phyloP scores from a whole-genome alignment of 2,113 vertebrate species.

The Sterna hirundo region DNA sequence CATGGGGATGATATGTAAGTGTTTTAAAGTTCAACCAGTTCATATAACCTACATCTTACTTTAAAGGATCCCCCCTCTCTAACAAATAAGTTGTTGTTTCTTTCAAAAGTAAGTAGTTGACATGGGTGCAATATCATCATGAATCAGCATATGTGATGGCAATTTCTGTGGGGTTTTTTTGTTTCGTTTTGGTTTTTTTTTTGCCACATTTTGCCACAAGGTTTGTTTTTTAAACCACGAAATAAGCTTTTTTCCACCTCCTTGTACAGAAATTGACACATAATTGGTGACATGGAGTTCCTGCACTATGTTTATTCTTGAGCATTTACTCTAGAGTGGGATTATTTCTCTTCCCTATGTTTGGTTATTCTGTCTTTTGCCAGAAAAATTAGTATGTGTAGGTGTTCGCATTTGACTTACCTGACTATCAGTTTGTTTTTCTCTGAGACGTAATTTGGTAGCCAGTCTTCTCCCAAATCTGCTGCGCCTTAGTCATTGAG shows the following conservation, averaged over 20 bases:
- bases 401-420: neutral
- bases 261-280: neutral
- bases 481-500: neutral
- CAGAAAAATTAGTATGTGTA: neutral
- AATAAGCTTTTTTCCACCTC: neutral
- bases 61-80: neutral
- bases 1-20: slow-evolving; percentile 87
- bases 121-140: neutral
- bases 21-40: neutral
- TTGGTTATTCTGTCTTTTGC: neutral
- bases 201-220: neutral
- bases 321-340: neutral
- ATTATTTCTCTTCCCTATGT: neutral
- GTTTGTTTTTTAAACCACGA: neutral
- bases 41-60: neutral
- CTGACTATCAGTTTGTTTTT: neutral
- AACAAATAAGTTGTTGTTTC: neutral
- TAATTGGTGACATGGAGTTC: neutral
- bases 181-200: no score
- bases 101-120: neutral
- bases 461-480: neutral
- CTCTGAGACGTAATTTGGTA: neutral
- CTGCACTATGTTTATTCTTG: neutral
- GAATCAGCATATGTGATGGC: neutral
- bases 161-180: neutral